Evolutionary conservation across 2,888 invertebrate genomes (phyloP), one percentile per base, ranked within the genome.

Genomic region (Agrotis clavis): DNA sequence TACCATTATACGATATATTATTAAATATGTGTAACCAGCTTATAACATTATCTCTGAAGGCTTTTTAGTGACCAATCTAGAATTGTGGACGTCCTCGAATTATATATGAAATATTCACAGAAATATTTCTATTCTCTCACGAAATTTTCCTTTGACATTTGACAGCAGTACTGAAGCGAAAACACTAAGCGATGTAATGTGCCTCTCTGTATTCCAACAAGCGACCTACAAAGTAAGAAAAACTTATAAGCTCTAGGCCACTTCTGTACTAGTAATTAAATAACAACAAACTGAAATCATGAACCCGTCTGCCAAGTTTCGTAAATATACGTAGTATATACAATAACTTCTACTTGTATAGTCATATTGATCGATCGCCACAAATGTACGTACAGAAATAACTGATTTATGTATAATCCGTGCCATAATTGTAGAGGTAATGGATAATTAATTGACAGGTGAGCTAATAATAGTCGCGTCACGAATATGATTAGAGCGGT

Each of bases 401-500:
- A n/a, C 21, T 35, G 51, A 47, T 76, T 67, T 59, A 57, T 67
- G 51, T 19, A 51, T 47, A 35, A 75, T 59, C 67, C 18, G n/a
- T 48, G 35, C 19, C 25, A 53, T 68, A 41, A 45, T 66, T n/a
- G 16, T 47, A 35, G 7, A 51, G n/a, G 19, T 19, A 60, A 35
- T 41, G 50, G 53, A 60, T 51, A 48, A 64, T n/a, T 35, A 57
- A 73, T 51, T 56, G 25, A 25, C 50, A 67, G n/a, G 18, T 51
- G 48, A 50, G 25, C n/a, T 56, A 71, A 65, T 62, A 56, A 64
- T 45, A 62, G 53, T 13, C 45, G 14, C 35, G 68, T 65, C 63
- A 67, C 4, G 62, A 64, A 68, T 76, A 77, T 72, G 72, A 83
- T 81, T 65, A 77, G 81, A 62, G 41, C 48, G 57, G 50, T 61